Evolutionary conservation across 1,140 invertebrate genomes (phyloP), one percentile per base, ranked within the genome.

Genomic region (Dufourea novaeangliae): DNA sequence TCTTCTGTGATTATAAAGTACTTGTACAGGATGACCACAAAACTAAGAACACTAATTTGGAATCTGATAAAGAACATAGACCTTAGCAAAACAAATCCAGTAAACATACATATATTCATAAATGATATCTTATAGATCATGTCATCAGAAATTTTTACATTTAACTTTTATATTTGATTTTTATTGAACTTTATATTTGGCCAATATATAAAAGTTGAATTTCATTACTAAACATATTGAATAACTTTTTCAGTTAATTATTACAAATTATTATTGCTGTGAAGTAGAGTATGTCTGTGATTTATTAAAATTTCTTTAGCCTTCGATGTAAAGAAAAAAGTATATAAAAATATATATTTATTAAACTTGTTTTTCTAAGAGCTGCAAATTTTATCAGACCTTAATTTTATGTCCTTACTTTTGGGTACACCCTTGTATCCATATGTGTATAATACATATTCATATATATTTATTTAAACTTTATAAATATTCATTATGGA

Each of bases 1-100:
- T 85, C 82, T 61, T 73, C 75, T 89, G 87, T 86, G 82, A 88
- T 86, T 88, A 64, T 72, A 80, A 59, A 70, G 68, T 78, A 75
- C 32, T 63, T 69, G 61, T 50, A 50, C 46, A 50, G 46, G 46
- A 50, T 50, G 46, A 17, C 46, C 8, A n/a, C 46, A 50, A 4
- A n/a, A 50, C 20, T n/a, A 7, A 50, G 4, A n/a, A 50, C 46
- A 50, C 5, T 50, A 3, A 17, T n/a, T 50, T n/a, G 46, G 46
- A 6, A n/a, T 50, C 20, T n/a, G n/a, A 50, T 7, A n/a, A n/a
- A 7, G 17, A 50, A n/a, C 20, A n/a, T n/a, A 50, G 46, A 8
- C n/a, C 46, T 50, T 17, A n/a, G 20, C 17, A 50, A 50, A n/a
- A n/a, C n/a, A 44, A 17, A 17, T 44, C 12, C 41, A 14, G 5